These are phyloP conservation scores for Latrodectus hesperus DNA, from an alignment of 2,888 invertebrate species.

Conservation along the genomic window DNA sequence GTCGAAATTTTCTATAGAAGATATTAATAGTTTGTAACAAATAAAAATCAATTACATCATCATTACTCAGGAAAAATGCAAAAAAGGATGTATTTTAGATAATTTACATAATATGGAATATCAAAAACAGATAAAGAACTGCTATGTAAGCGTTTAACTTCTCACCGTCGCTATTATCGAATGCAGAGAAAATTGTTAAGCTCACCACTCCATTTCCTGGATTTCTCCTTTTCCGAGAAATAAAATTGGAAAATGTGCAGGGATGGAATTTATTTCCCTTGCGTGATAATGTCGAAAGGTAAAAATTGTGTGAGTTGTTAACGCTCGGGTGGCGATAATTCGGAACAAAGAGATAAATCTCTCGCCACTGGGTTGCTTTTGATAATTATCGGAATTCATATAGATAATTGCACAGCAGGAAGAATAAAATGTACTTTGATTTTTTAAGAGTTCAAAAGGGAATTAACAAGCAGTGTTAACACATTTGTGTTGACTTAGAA, in stretches of 20 bases:
- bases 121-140: no score
- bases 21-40: no score
- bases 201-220: not conserved
- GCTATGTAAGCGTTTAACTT: no score
- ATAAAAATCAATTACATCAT: no score
- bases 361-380: not conserved
- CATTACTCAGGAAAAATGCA: no score
- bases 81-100: no score
- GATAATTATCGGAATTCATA: conserved; percentile 35
- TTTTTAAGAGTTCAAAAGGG: conserved; percentile 23
- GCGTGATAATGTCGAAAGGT: not conserved
- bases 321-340: conserved; percentile 10
- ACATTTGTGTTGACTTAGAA: conserved; percentile 34
- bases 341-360: conserved; percentile 34
- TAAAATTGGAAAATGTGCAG: conserved; percentile 2
- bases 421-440: conserved; percentile 6
- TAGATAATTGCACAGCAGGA: conserved; percentile 27
- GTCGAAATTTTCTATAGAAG: no score
- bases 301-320: conserved; percentile 13
- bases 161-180: not conserved
- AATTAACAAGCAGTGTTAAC: conserved; percentile 19
- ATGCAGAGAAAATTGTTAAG: not conserved
- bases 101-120: no score
- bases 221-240: not conserved
- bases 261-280: not conserved